Base-by-base conservation (phyloP, 2,888 invertebrate species). In the Macrosoma leucophasiata region DNA sequence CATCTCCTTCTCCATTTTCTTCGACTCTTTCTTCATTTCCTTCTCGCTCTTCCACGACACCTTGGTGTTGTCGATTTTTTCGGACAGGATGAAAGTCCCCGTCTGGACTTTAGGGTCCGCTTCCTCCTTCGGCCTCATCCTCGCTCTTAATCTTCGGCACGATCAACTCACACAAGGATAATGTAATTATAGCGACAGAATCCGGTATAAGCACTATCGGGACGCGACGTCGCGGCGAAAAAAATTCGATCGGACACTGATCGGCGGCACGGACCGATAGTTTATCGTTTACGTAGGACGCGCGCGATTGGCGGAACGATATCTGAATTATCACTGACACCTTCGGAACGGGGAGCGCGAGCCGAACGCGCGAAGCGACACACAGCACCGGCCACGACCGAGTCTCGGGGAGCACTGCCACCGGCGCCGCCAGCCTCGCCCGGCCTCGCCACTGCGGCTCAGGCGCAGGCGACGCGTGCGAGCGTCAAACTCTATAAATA, bases 51-150 rank as follows among this genome's bases (percentile, higher is more conserved):
- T 84, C 58, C 74, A 79, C 46, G 70, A 66, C n/a, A n/a, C n/a
- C 61, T 84, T 78, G 32, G 81, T 75, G 51, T 85, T 82, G 56
- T 85, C 85, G 29, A 84, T 81, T 55, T 86, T 86, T 59, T 87
- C 88, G 49, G 86, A 82, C 52, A 87, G 62, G 38, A 88, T 87
- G 58, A 88, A 82, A 48, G 86, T 82, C 55, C 84, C 85, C 40
- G 74, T 71, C 48, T 82, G 79, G 62, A 78, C 56, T 49, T 77
- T 79, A 43, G 68, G 43, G 51, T 78, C 79, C 55, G 73, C 72
- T 43, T 81, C 84, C 57, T 82, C 82, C 58, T 82, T 84, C 38
- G 84, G 81, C 57, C 82, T 69, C 84, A 84, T 84, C 38, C 52
- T 58, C 41, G 36, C 45, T 41, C 58, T 57, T 53, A 39, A 39